Conservation (phyloP, 2,797 vertebrate species). For the Peromyscus aztecus region DNA sequence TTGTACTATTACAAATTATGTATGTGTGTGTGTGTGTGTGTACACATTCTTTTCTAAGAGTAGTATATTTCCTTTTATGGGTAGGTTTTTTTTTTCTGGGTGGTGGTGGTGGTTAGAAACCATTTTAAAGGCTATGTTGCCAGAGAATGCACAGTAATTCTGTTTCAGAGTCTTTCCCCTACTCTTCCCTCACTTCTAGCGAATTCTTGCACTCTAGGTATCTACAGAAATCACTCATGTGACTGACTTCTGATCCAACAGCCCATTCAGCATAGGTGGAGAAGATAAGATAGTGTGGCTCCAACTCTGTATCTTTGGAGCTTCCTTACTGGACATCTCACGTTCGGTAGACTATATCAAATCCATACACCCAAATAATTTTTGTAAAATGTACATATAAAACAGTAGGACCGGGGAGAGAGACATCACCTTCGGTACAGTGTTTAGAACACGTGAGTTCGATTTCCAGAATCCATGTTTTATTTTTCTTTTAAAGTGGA, state of each 20-base stretch:
- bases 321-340: neutral
- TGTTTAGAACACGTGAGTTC: neutral
- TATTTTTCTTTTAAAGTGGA: neutral
- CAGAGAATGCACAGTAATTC: neutral
- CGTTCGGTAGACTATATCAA: neutral
- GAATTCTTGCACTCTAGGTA: accelerated
- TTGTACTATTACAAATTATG: neutral
- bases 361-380: neutral
- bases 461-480: neutral
- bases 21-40: neutral
- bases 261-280: neutral
- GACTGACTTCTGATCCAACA: too few species aligned
- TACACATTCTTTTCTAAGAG: neutral
- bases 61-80: neutral
- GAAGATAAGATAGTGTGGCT: neutral
- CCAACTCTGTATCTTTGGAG: neutral
- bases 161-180: neutral
- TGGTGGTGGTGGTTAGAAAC: neutral
- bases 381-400: neutral
- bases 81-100: constrained; percentile 28
- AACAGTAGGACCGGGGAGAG: neutral
- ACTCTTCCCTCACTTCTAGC: neutral
- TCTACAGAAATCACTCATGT: neutral
- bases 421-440: neutral
- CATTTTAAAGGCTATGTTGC: neutral